Conservation (phyloP, 2,888 invertebrate genomes). For the Imbricaverruca yamaguchii region DNA sequence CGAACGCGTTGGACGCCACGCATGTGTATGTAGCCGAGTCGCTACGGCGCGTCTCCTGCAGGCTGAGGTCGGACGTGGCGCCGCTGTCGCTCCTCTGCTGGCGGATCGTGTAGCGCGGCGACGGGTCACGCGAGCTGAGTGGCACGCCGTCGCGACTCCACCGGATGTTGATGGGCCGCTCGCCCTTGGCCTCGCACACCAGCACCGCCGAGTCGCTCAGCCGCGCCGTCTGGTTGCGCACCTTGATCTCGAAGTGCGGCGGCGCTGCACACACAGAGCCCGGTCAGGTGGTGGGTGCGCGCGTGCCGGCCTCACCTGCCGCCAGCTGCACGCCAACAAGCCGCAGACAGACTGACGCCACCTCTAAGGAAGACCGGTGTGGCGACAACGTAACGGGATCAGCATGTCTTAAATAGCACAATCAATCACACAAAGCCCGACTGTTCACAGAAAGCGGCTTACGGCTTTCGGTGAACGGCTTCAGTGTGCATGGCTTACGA, state of each 20-base stretch:
- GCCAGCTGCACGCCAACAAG: no score
- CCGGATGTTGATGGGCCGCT: conserved; percentile 86
- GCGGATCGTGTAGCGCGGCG: conserved; percentile 44
- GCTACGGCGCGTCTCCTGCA: conserved; percentile 77
- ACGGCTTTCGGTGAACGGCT: no score
- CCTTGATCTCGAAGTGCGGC: conserved; percentile 85
- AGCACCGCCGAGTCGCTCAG: conserved; percentile 83
- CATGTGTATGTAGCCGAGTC: conserved; percentile 87
- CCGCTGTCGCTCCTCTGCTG: conserved; percentile 83
- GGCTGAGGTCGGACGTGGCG: conserved; percentile 78
- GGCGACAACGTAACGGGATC: no score
- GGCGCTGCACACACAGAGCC: conserved; percentile 54
- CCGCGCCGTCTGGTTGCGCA: conserved; percentile 82
- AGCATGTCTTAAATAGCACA: no score
- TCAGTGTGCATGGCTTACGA: no score
- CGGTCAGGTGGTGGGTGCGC: no score
- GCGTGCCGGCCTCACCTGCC: no score
- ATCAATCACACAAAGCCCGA: no score
- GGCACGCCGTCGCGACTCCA: conserved; percentile 81
- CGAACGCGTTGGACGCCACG: conserved; percentile 86
- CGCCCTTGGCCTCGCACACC: conserved; percentile 87
- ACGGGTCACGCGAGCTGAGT: conserved; percentile 7
- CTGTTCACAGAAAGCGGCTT: no score
- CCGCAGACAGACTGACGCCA: no score
- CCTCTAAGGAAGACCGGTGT: no score